Conservation (phyloP, 2,888 invertebrate genomes). For the Phengaris alcon region DNA sequence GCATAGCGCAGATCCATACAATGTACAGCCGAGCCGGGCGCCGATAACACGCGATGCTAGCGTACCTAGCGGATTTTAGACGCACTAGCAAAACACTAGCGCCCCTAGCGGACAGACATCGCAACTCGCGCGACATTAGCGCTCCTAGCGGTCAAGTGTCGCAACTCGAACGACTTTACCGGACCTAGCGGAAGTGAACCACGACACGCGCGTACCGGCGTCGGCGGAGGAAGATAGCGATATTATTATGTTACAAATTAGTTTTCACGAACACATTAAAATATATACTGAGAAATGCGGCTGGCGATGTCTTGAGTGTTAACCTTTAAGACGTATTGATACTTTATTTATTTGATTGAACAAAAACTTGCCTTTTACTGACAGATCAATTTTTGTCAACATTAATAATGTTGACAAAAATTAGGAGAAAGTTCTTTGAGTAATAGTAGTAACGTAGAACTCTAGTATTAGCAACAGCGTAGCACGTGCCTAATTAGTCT, state of each 20-base stretch:
- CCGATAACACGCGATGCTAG: slow-evolving; percentile 24
- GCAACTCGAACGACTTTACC: slow-evolving; percentile 32
- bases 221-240: slow-evolving; percentile 37
- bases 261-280: slow-evolving; percentile 53
- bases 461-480: too few species aligned
- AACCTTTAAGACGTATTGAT: neutral
- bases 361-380: too few species aligned
- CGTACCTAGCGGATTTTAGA: slow-evolving; percentile 30
- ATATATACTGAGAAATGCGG: slow-evolving; percentile 36
- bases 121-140: neutral
- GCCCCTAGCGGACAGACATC: slow-evolving; percentile 40
- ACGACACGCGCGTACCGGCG: slow-evolving; percentile 33
- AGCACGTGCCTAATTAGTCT: too few species aligned
- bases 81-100: slow-evolving; percentile 33
- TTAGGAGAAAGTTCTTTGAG: too few species aligned
- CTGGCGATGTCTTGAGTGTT: slow-evolving; percentile 29
- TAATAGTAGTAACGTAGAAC: too few species aligned
- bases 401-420: too few species aligned
- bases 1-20: slow-evolving; percentile 56
- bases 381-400: too few species aligned
- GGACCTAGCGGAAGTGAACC: slow-evolving; percentile 40
- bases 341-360: too few species aligned
- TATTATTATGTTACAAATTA: slow-evolving; percentile 54
- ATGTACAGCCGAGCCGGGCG: slow-evolving; percentile 42
- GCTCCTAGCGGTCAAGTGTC: neutral